Evolutionary conservation across 1,140 invertebrate species (phyloP).

Genomic region (Brachionus manjavacas): DNA sequence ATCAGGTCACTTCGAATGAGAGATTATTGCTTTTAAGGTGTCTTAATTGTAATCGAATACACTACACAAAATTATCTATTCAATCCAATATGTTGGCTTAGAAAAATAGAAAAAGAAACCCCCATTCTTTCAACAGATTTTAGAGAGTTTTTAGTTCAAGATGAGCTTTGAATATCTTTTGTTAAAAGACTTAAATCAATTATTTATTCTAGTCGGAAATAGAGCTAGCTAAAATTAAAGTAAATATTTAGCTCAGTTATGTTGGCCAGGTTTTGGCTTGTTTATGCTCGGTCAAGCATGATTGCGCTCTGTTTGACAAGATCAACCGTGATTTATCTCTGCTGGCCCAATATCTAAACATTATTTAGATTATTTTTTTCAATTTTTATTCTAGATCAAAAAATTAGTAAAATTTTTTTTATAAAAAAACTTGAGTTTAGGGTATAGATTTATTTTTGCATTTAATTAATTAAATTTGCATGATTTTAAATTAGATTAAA

Average conservation of each 20-base stretch:
- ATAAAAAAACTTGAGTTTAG: too few relatives aligned
- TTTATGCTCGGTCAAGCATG: neutral
- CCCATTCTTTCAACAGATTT: neutral
- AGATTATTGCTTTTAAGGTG: neutral
- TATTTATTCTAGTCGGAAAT: neutral
- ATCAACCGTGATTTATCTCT: neutral
- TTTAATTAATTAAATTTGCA: too few relatives aligned
- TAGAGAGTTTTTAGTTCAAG: neutral
- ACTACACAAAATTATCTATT: neutral
- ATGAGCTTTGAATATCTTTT: neutral
- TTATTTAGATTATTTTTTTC: neutral
- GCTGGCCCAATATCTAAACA: neutral
- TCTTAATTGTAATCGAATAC: conserved; percentile 4
- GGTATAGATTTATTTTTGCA: too few relatives aligned
- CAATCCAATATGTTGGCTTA: neutral
- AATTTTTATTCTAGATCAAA: too few relatives aligned
- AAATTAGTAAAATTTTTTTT: too few relatives aligned
- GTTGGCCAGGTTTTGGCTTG: neutral
- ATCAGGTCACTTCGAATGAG: neutral
- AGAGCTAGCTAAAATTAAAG: neutral
- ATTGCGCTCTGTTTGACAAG: neutral
- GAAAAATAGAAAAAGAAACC: neutral
- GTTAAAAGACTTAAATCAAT: neutral
- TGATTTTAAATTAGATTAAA: too few relatives aligned
- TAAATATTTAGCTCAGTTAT: neutral